These are phyloP conservation scores for Indicator maculatus DNA, from an alignment of 2,113 vertebrate species.

Conservation along the genomic window DNA sequence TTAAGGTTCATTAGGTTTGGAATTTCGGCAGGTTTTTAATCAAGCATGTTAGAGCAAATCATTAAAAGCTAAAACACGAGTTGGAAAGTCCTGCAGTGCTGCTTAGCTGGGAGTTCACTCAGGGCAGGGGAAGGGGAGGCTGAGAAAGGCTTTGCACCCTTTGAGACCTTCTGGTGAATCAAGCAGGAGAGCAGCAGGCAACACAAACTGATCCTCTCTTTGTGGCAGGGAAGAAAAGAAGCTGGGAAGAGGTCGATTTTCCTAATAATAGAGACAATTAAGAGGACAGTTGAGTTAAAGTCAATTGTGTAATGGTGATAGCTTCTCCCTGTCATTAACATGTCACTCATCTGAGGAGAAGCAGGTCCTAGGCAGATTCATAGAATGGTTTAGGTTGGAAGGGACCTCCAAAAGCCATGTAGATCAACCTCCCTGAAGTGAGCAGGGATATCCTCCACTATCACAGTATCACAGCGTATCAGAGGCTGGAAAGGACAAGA, in stretches of 20 bases:
- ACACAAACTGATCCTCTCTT: background rate
- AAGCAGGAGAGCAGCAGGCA: background rate
- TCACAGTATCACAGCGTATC: too few relatives aligned
- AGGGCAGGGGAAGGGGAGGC: background rate
- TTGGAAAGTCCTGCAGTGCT: background rate
- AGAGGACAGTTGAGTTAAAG: background rate
- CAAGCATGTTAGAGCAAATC: constrained; percentile 65
- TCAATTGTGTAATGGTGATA: background rate
- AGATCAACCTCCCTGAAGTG: too few relatives aligned
- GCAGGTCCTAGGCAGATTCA: background rate
- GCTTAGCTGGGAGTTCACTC: background rate
- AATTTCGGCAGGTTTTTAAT: constrained; percentile 70
- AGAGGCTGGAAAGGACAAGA: too few relatives aligned
- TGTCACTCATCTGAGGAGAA: background rate
- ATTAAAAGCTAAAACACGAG: constrained; percentile 51
- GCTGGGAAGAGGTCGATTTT: background rate
- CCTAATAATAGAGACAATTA: background rate
- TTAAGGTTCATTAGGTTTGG: constrained; percentile 73
- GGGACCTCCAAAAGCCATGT: too few relatives aligned
- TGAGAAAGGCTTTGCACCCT: background rate
- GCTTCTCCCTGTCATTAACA: background rate
- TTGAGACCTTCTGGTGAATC: background rate
- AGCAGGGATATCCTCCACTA: too few relatives aligned
- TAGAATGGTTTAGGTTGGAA: too few relatives aligned
- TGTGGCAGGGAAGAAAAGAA: background rate